These are phyloP conservation scores for Catostomus latipinnis DNA, from an alignment of 2,797 vertebrate species.

Conservation along the genomic window DNA sequence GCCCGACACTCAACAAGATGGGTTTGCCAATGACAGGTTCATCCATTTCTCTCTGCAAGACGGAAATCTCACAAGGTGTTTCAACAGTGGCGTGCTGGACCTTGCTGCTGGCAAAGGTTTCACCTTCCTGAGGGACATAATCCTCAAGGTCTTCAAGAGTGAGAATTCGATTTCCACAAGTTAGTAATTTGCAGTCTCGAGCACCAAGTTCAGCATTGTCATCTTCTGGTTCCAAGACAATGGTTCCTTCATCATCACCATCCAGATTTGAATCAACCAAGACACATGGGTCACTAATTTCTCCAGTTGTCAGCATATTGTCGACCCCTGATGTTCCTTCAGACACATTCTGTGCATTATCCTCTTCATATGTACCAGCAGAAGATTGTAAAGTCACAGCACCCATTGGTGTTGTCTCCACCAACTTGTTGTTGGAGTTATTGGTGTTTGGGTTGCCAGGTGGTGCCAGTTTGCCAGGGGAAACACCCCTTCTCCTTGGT, in stretches of 20 bases:
- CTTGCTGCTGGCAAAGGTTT: conserved; percentile 81
- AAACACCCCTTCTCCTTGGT: conserved; percentile 80
- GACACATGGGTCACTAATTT: background rate
- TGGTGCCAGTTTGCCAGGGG: conserved; percentile 76
- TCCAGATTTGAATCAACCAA: conserved; percentile 25
- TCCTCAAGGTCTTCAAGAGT: conserved; percentile 93
- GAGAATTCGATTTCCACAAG: conserved; percentile 76
- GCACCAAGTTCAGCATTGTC: conserved; percentile 61
- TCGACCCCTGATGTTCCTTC: background rate
- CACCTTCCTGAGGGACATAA: conserved; percentile 87
- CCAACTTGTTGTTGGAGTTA: conserved; percentile 94
- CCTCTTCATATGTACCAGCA: conserved; percentile 52
- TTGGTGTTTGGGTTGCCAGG: conserved; percentile 88
- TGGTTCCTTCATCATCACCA: conserved; percentile 67
- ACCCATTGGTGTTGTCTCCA: conserved; percentile 76
- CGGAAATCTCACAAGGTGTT: conserved; percentile 88
- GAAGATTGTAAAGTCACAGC: conserved; percentile 59
- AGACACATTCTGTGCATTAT: conserved; percentile 34
- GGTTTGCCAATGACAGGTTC: conserved; percentile 88
- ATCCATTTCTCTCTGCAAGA: conserved; percentile 90
- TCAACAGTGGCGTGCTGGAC: conserved; percentile 55
- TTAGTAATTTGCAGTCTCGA: conserved; percentile 78
- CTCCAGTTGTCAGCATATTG: background rate
- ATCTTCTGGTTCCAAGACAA: conserved; percentile 77
- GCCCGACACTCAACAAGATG: conserved; percentile 85